Base-by-base conservation (phyloP, 1,140 invertebrate species). In the Nasonia longicornis region DNA sequence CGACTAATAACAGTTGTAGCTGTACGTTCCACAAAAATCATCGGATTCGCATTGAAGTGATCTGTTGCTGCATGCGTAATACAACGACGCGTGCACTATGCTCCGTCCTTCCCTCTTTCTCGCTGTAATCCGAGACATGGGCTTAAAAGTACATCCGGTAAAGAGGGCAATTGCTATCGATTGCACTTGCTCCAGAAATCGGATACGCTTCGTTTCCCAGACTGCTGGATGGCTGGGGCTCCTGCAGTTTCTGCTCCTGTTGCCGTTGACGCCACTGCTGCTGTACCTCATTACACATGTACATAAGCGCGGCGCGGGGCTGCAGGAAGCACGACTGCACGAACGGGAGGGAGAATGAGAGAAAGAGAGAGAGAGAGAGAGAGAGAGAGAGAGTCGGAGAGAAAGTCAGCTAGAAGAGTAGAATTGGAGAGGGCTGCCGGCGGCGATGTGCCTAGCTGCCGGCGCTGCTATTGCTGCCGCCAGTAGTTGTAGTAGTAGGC, bases 81-180 rank as follows among this genome's bases (percentile, higher is more conserved):
- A 7, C 16, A 35, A 26, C 26, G 26, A 26, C 1, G 52, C 1
- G 45, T 16, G 12, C 14, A 14, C 14, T 7, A n/a, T n/a, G 0
- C 4, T n/a, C 52, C 16, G 16, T 58, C 52, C 16, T 58, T n/a
- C 52, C 14, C 14, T n/a, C 20, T 58, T 58, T 7, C 20, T 58
- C 52, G 16, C 6, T 73, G 85, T 86, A 90, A 89, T 87, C 89
- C 86, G 87, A 89, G 88, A 85, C 87, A 87, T 85, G 86, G 86
- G 86, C 86, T 83, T 84, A 29, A n/a, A 22, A 75, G 73, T 69
- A 58, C 79, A 80, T 80, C 75, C 79, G 84, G 77, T 69, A 64
- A 83, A 82, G 81, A 81, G 85, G 85, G 85, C 87, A 89, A 88
- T 88, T 87, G 87, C 84, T 84, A 87, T 89, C 86, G 87, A 90